phyloP scores from a whole-genome alignment of 2,797 vertebrate genomes.

The Rhinatrema bivittatum region DNA sequence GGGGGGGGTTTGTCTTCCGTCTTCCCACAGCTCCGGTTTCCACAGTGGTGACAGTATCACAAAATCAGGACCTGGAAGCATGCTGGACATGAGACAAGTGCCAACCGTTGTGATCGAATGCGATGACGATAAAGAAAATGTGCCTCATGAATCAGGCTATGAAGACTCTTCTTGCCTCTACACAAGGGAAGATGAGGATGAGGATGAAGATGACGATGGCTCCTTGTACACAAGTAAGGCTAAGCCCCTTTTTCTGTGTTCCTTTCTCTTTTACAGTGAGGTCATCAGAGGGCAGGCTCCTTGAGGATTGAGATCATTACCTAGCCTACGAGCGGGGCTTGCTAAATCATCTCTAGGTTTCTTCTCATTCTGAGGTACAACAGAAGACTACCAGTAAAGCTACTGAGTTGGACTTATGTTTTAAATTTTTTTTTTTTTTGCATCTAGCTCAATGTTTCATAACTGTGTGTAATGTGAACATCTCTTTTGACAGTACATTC shows the following conservation, averaged over 20 bases:
- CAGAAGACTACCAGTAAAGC: too few species aligned
- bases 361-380: too few species aligned
- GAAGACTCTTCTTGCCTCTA: conserved; percentile 92
- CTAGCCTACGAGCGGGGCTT: too few species aligned
- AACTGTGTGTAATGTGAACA: conserved; percentile 16
- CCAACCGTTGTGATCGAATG: conserved; percentile 91
- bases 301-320: too few species aligned
- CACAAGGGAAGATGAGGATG: conserved; percentile 81
- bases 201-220: conserved; percentile 79
- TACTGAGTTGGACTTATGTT: too few species aligned
- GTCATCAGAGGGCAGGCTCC: too few species aligned
- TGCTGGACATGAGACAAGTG: conserved; percentile 82
- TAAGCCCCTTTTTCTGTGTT: background rate
- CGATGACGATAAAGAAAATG: conserved; percentile 96
- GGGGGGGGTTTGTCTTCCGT: conserved; percentile 29
- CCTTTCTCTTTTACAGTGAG: background rate
- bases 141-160: conserved; percentile 88
- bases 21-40: conserved; percentile 69
- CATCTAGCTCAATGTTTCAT: too few species aligned
- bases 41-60: conserved; percentile 60
- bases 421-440: too few species aligned
- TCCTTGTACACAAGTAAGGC: conserved; percentile 80
- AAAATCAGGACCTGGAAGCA: conserved; percentile 64
- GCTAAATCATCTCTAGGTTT: too few species aligned
- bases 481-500: conserved; percentile 20